phyloP scores from a whole-genome alignment of 2,797 vertebrate species.

The Malacoraja senta region DNA sequence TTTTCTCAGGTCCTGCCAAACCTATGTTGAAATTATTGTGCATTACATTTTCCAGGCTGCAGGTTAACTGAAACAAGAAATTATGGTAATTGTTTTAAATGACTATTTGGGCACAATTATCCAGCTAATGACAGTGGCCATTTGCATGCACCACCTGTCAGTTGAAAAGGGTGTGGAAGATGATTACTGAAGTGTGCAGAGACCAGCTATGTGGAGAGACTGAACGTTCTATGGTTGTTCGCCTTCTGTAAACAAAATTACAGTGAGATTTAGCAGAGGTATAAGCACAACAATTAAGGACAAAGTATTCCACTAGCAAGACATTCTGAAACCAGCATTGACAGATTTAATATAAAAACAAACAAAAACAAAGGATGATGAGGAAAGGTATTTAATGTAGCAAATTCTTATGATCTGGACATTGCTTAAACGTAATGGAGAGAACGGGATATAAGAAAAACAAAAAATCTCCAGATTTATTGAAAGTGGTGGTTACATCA shows the following conservation, averaged over 20 bases:
- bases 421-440: neutral
- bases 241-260: neutral
- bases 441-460: neutral
- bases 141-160: neutral
- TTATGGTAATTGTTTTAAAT: neutral
- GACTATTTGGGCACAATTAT: neutral
- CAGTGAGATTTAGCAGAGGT: neutral
- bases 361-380: neutral
- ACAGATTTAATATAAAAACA: neutral
- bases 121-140: neutral
- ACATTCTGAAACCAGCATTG: neutral
- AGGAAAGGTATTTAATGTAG: neutral
- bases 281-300: neutral
- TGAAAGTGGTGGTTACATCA: neutral
- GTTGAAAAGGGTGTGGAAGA: neutral
- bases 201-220: neutral
- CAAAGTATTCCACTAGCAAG: neutral
- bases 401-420: neutral
- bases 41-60: neutral
- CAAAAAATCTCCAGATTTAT: neutral
- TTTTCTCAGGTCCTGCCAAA: neutral
- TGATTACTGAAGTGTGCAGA: neutral
- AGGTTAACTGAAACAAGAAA: neutral
- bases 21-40: neutral
- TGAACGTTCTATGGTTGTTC: neutral